These are phyloP conservation scores for Hydrotaea cyrtoneurina DNA, from an alignment of 2,888 invertebrate species.

Conservation along the genomic window DNA sequence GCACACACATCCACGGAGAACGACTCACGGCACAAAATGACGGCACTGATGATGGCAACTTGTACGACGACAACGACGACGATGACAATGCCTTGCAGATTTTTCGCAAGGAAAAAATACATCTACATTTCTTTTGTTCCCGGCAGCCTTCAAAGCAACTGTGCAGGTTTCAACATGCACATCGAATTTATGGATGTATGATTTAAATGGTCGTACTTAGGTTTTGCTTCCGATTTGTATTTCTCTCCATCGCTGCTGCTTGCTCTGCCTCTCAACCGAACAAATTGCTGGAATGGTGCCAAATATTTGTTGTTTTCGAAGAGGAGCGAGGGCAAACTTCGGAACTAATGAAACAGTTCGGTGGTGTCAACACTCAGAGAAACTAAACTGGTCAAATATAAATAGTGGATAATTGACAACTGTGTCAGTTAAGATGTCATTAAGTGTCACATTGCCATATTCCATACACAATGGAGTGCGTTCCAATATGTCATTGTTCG, in stretches of 20 bases:
- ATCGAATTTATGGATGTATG: conserved; percentile 37
- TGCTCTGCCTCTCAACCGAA: conserved; percentile 33
- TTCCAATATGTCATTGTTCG: too few species aligned
- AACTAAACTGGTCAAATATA: too few species aligned
- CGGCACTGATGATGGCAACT: background rate
- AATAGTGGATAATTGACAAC: too few species aligned
- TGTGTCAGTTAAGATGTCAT: too few species aligned
- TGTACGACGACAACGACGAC: background rate
- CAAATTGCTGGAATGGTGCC: conserved; percentile 47
- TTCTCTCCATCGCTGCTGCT: conserved; percentile 13
- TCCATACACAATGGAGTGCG: too few species aligned
- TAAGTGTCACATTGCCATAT: too few species aligned
- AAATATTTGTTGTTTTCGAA: conserved; percentile 34
- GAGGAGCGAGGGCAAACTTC: background rate
- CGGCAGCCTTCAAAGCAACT: conserved; percentile 18
- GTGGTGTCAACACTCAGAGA: background rate
- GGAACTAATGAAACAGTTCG: background rate
- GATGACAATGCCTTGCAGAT: background rate
- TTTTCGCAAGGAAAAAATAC: background rate
- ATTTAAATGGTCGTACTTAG: conserved; percentile 32
- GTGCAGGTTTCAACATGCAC: conserved; percentile 30
- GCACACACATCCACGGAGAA: background rate
- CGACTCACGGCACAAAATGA: background rate
- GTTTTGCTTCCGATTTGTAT: conserved; percentile 16
- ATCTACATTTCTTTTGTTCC: too few species aligned